phyloP scores from a whole-genome alignment of 2,888 invertebrate species.

The Clistopyga incitator region DNA sequence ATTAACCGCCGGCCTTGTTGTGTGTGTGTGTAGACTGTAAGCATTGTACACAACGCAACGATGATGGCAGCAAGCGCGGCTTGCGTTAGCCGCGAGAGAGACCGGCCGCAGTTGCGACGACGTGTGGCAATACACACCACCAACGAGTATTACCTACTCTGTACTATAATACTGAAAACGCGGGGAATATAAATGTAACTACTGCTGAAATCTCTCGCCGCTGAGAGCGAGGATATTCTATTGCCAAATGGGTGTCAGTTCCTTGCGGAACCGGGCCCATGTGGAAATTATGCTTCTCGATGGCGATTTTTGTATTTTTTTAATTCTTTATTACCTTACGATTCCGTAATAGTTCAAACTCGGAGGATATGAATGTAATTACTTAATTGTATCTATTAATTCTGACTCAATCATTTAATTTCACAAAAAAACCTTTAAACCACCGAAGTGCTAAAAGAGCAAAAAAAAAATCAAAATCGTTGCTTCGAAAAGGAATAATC shows the following conservation, averaged over 20 bases:
- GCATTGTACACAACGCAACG: conserved; percentile 23
- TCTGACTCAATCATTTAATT: no score
- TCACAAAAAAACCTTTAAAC: no score
- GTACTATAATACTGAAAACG: neutral
- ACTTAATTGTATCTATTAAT: no score
- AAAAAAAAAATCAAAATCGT: neutral
- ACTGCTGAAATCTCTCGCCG: neutral
- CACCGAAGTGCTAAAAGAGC: no score
- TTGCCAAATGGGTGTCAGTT: conserved; percentile 10
- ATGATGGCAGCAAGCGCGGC: conserved; percentile 41
- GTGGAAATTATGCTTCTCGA: neutral
- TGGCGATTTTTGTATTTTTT: neutral
- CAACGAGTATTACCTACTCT: conserved; percentile 6
- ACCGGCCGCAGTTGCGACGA: conserved; percentile 18
- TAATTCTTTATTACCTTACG: neutral
- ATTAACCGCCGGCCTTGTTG: neutral
- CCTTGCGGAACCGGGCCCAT: neutral
- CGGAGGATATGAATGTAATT: neutral
- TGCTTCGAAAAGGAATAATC: neutral
- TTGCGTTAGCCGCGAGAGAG: conserved; percentile 35
- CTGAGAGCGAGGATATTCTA: neutral
- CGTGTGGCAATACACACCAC: conserved; percentile 34
- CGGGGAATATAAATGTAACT: neutral
- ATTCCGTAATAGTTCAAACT: neutral
- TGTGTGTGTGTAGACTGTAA: conserved; percentile 11